Evolutionary conservation across 1,140 invertebrate genomes (phyloP).

Genomic region (Anastrepha obliqua): DNA sequence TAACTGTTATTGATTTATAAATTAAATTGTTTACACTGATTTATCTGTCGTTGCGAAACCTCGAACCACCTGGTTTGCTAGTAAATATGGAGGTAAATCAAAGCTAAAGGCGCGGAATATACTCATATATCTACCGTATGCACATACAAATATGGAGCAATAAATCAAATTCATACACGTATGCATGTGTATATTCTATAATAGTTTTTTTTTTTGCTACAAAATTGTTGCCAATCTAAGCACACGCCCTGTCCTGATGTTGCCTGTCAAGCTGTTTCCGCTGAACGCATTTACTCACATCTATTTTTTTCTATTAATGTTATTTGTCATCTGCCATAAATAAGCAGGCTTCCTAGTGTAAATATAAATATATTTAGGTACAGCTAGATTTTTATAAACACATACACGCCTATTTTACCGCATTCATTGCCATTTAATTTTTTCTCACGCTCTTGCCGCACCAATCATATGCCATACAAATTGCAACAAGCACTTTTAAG

Average conservation of each 20-base stretch:
- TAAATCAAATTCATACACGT: not conserved
- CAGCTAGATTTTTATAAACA: not conserved
- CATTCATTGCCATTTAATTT: not conserved
- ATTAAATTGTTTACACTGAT: no score
- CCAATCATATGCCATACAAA: not conserved
- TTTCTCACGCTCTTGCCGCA: constrained; percentile 3
- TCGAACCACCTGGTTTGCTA: no score
- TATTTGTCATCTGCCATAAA: not conserved
- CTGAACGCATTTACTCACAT: not conserved
- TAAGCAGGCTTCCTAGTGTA: not conserved
- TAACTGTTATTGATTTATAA: no score
- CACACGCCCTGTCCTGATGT: not conserved
- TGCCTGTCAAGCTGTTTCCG: constrained; percentile 28
- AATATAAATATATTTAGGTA: not conserved
- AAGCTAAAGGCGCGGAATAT: no score
- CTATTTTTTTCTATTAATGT: not conserved
- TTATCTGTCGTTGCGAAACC: no score
- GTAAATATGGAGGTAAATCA: no score
- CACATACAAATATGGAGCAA: not conserved
- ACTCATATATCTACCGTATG: no score
- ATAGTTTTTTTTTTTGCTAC: no score
- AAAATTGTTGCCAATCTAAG: not conserved
- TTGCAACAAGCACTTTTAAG: not conserved
- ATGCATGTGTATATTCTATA: no score
- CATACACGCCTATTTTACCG: not conserved